These are phyloP conservation scores for Scaptomyza montana DNA, from an alignment of 1,140 invertebrate genomes.

Conservation along the genomic window DNA sequence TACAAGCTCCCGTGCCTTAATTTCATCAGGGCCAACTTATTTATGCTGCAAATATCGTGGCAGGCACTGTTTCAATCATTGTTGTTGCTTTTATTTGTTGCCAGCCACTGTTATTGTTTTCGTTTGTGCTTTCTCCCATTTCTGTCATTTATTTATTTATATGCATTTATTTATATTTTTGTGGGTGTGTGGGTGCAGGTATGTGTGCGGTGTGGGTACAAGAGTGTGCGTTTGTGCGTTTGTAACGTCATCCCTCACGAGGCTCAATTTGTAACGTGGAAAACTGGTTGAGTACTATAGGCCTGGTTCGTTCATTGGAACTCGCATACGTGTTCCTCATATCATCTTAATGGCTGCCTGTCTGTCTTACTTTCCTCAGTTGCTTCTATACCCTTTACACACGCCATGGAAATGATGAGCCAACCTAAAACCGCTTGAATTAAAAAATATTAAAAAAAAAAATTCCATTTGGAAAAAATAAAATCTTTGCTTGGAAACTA, in stretches of 20 bases:
- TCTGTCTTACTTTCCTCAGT: background rate
- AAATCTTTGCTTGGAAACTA: too few species aligned
- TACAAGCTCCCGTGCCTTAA: slow-evolving; percentile 39
- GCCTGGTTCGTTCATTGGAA: slow-evolving; percentile 1
- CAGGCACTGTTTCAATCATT: slow-evolving; percentile 45
- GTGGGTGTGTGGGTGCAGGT: background rate
- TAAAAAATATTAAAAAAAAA: too few species aligned
- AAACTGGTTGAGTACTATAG: slow-evolving; percentile 17
- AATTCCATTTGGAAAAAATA: too few species aligned
- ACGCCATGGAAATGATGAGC: background rate
- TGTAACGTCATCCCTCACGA: slow-evolving; percentile 21
- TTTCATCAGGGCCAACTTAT: slow-evolving; percentile 57
- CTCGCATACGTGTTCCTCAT: background rate
- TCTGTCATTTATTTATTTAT: slow-evolving; percentile 67
- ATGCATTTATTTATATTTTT: slow-evolving; percentile 70
- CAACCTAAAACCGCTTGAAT: background rate
- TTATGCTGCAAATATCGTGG: slow-evolving; percentile 25
- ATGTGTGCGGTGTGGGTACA: slow-evolving; percentile 4
- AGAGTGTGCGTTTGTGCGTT: background rate
- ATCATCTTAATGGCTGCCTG: slow-evolving; percentile 17
- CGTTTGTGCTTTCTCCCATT: slow-evolving; percentile 54
- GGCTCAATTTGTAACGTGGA: slow-evolving; percentile 10
- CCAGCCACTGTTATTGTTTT: slow-evolving; percentile 53
- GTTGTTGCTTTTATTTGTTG: slow-evolving; percentile 14
- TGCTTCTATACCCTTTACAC: slow-evolving; percentile 10